Evolutionary conservation across 2,888 invertebrate genomes (phyloP), one percentile per base, ranked within the genome.

Genomic region (Eumerus sabulonum): DNA sequence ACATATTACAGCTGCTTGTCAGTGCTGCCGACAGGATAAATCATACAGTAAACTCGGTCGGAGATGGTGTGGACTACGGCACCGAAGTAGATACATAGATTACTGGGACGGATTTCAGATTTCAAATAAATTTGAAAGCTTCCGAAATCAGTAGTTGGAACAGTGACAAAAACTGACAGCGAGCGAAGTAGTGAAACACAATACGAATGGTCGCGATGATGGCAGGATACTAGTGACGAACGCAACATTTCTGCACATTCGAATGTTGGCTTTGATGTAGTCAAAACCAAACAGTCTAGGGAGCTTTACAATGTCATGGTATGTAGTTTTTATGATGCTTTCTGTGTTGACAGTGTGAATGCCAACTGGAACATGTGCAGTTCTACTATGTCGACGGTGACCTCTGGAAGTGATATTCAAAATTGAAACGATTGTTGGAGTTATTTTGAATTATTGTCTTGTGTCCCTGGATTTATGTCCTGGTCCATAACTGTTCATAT

Each of bases 121-220:
- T 72, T 77, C 77, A 77, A 67, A 73, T 67, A 72, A 73, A 57
- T 77, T 73, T 77, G 77, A 77, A 72, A 77, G 77, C 53, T 72
- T 67, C 38, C 36, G 17, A 72, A 77, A 63, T 73, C 60, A 40
- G 72, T 70, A 38, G 59, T 60, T 54, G 51, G 54, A 35, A 35
- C 64, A 51, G 50, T 67, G 54, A 77, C 67, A 68, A 59, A 66
- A 77, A 77, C 62, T 77, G 77, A 77, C 73, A 73, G 66, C 50
- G 12, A 19, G 14, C 17, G 54, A 12, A 27, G 9, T 3, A 40
- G 40, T 40, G 11, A n/a, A n/a, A n/a, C n/a, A n/a, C n/a, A n/a
- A n/a, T n/a, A n/a, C 19, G 14, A 14, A 42, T 1, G 9, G 12
- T 7, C 18, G 11, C n/a, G 42, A 53, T 12, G 27, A 35, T 12